Percentiles rank a stretch among this genome's conserved stretches.
phyloP scores from a whole-genome alignment of 1,140 invertebrate genomes.

The Drosophila melanica region DNA sequence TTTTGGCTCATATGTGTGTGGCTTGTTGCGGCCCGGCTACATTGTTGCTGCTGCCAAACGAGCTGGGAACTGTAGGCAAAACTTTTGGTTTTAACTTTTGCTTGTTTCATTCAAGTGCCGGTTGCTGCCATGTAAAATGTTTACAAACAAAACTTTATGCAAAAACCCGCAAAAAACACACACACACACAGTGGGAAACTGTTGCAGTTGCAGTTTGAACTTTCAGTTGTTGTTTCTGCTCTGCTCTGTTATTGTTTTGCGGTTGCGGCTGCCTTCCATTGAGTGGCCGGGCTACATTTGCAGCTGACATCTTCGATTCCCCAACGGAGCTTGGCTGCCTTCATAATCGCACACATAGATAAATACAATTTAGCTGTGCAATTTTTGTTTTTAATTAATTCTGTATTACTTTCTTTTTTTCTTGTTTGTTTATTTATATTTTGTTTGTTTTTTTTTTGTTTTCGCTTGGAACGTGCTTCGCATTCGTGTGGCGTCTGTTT shows the following conservation, averaged over 20 bases:
- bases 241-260: conserved; percentile 53
- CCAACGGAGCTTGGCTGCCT: neutral
- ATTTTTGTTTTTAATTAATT: conserved; percentile 79
- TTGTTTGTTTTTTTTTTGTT: conserved; percentile 4
- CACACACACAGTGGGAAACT: conserved; percentile 18
- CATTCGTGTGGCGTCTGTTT: conserved; percentile 57
- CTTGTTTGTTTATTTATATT: neutral
- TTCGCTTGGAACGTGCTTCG: conserved; percentile 54
- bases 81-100: conserved; percentile 72
- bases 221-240: conserved; percentile 25
- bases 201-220: conserved; percentile 24
- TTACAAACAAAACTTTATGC: conserved; percentile 67
- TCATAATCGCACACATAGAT: conserved; percentile 40
- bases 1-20: conserved; percentile 2
- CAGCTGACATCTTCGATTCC: conserved; percentile 45
- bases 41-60: conserved; percentile 36
- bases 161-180: conserved; percentile 38
- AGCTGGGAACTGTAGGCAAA: conserved; percentile 50
- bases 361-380: conserved; percentile 62
- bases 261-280: conserved; percentile 33
- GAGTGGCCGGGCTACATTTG: conserved; percentile 18
- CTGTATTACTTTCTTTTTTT: conserved; percentile 41
- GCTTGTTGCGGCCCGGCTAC: conserved; percentile 27
- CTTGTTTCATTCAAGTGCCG: conserved; percentile 73
- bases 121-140: conserved; percentile 59